A percentile compares a stretch with the other conserved stretches of the same genome.
Conservation (phyloP, 1,140 invertebrate genomes). For the honey bee (Apis mellifera) region DNA sequence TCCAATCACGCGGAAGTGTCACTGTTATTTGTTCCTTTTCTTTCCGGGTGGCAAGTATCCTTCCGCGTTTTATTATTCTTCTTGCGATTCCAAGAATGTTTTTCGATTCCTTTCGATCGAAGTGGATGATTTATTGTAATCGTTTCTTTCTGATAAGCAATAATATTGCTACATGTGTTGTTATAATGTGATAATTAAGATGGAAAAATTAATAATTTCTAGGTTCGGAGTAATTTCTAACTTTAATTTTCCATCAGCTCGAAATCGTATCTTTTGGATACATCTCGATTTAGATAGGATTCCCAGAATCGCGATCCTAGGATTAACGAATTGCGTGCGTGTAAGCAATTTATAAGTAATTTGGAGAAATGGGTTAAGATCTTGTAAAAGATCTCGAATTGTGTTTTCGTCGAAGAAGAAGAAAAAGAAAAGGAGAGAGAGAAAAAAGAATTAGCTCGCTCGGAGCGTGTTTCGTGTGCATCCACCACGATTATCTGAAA, state of each 20-base stretch:
- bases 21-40: neutral
- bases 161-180: too few species aligned
- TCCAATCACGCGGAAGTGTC: neutral
- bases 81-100: neutral
- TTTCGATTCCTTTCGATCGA: neutral
- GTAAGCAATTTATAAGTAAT: neutral
- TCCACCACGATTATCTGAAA: conserved; percentile 56
- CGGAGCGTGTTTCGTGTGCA: conserved; percentile 23
- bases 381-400: neutral
- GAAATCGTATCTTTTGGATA: too few species aligned
- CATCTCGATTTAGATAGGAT: too few species aligned
- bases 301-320: too few species aligned
- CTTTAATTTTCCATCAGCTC: too few species aligned
- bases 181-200: too few species aligned
- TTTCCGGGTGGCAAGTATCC: neutral
- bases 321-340: neutral
- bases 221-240: too few species aligned
- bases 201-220: too few species aligned
- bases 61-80: neutral
- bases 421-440: too few species aligned
- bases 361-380: neutral
- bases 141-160: too few species aligned
- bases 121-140: too few species aligned
- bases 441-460: conserved; percentile 1
- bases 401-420: too few species aligned